Evolutionary conservation across 2,797 vertebrate genomes (phyloP).

Genomic region (Pseudomugil tenellus): DNA sequence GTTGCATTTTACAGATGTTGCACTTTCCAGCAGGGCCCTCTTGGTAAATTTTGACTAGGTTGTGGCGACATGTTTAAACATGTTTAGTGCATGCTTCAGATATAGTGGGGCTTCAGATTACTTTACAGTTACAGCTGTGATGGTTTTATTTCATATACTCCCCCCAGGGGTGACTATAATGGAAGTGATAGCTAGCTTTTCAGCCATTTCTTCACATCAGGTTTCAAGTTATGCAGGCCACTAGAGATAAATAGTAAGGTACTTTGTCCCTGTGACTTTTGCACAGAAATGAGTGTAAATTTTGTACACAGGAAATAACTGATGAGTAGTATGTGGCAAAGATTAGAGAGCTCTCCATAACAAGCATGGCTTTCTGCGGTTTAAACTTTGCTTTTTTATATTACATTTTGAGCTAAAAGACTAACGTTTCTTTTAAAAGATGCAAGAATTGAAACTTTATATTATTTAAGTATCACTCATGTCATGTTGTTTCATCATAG

Average conservation of each 20-base stretch:
- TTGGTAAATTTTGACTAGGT: slow-evolving; percentile 21
- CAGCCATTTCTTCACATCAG: slow-evolving; percentile 23
- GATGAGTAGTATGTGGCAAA: slow-evolving; percentile 21
- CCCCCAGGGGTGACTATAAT: slow-evolving; percentile 12
- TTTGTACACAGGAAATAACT: slow-evolving; percentile 20
- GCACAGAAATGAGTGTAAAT: slow-evolving; percentile 17
- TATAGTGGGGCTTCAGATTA: slow-evolving; percentile 15
- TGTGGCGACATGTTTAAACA: slow-evolving; percentile 53
- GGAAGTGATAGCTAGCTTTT: slow-evolving; percentile 17
- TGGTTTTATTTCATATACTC: neutral
- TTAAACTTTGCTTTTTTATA: too few relatives aligned
- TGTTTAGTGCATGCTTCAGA: slow-evolving; percentile 34
- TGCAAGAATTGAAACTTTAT: slow-evolving; percentile 33
- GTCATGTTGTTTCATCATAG: neutral
- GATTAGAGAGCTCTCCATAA: neutral
- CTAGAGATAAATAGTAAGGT: neutral
- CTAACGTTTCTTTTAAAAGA: neutral
- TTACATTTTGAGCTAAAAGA: neutral
- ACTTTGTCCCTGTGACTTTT: slow-evolving; percentile 5
- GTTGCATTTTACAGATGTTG: slow-evolving; percentile 7
- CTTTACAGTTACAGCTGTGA: slow-evolving; percentile 27
- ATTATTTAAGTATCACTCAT: neutral
- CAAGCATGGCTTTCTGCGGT: too few relatives aligned
- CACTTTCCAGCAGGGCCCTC: slow-evolving; percentile 16
- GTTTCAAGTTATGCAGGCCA: slow-evolving; percentile 22